phyloP scores from a whole-genome alignment of 2,113 vertebrate species.

The Laticauda laticaudata region DNA sequence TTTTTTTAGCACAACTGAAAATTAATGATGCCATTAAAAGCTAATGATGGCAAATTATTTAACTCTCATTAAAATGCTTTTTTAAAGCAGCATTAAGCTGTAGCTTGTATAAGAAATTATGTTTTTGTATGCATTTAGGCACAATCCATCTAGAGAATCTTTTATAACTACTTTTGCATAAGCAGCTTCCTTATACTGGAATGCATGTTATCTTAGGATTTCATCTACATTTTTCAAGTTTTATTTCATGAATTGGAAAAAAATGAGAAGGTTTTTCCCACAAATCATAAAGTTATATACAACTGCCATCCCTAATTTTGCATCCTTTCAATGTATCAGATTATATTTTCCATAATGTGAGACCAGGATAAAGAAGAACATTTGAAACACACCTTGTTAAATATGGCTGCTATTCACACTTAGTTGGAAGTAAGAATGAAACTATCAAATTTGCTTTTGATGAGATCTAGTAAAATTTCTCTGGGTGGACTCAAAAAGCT shows the following conservation, averaged over 20 bases:
- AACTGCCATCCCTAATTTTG: neutral
- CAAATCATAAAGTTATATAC: neutral
- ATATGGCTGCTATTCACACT: neutral
- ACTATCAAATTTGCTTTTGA: neutral
- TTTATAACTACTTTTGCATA: neutral
- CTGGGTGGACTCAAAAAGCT: neutral
- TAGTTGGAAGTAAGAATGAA: neutral
- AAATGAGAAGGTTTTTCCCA: neutral
- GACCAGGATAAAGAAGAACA: neutral
- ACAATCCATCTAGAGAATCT: neutral
- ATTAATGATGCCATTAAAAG: slow-evolving; percentile 50
- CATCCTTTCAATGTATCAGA: neutral
- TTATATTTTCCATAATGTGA: neutral
- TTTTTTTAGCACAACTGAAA: neutral
- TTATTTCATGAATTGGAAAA: neutral
- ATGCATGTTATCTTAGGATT: neutral
- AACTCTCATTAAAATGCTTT: slow-evolving; percentile 18
- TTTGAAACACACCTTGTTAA: neutral
- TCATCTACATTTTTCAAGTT: slow-evolving; percentile 3
- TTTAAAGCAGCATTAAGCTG: slow-evolving; percentile 35
- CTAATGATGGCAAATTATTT: slow-evolving; percentile 43
- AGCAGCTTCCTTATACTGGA: neutral
- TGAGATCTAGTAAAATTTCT: neutral
- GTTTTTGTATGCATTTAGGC: slow-evolving; percentile 21
- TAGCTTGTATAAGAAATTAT: slow-evolving; percentile 30